These are phyloP conservation scores for Perca schrenkii DNA, from an alignment of 2,113 vertebrate genomes.

Conservation along the genomic window DNA sequence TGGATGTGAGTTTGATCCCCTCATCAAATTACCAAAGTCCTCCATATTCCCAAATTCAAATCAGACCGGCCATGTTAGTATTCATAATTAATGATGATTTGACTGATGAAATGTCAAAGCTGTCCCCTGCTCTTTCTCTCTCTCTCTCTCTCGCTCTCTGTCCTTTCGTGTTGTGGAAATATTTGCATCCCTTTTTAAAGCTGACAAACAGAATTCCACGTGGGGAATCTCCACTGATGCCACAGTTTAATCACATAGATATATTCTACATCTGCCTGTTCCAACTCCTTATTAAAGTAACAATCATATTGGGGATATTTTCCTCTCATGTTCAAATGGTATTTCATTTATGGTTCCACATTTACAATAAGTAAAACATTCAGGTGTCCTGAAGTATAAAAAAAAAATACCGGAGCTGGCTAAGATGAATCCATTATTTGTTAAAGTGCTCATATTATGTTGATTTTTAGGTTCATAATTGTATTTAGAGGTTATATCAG, in stretches of 20 bases:
- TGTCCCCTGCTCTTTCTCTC: neutral
- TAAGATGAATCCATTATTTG: neutral
- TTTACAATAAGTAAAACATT: neutral
- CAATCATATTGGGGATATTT: neutral
- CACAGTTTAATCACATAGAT: neutral
- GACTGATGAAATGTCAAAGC: constrained; percentile 59
- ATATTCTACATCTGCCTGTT: too few species aligned
- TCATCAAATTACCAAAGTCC: neutral
- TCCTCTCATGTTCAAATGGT: neutral
- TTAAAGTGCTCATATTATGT: too few species aligned
- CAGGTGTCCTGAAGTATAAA: neutral
- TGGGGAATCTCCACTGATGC: neutral
- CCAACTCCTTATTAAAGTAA: neutral
- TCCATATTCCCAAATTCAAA: constrained; percentile 1
- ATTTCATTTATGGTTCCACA: neutral
- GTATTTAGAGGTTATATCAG: too few species aligned
- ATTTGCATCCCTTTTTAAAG: neutral
- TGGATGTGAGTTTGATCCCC: constrained; percentile 21
- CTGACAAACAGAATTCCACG: neutral
- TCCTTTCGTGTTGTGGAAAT: neutral
- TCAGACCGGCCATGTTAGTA: neutral
- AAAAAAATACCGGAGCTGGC: too few species aligned
- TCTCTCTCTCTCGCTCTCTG: neutral
- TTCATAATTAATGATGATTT: constrained; percentile 44
- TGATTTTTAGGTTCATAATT: too few species aligned